Conservation (phyloP, 1,140 invertebrate genomes). For the Drosophila equinoxialis region DNA sequence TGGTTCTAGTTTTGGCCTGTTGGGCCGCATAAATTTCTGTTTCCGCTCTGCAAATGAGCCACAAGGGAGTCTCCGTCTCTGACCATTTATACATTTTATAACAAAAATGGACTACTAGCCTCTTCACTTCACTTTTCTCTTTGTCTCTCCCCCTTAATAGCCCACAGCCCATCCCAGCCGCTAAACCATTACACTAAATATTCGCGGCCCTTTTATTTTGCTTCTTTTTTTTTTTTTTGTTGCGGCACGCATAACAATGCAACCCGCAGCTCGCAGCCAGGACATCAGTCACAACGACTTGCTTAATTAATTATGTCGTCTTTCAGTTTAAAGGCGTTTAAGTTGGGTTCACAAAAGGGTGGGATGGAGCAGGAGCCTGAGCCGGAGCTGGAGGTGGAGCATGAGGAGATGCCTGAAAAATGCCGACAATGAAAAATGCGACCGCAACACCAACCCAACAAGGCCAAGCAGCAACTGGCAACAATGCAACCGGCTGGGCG, state of each 20-base stretch:
- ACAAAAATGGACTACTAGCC: background rate
- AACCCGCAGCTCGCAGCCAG: conserved; percentile 36
- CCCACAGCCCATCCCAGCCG: too few relatives aligned
- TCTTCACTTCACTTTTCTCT: background rate
- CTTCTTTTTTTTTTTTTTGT: background rate
- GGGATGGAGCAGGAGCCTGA: background rate
- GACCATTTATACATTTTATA: conserved; percentile 40
- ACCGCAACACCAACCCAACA: conserved; percentile 57
- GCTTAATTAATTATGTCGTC: conserved; percentile 81
- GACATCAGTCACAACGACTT: conserved; percentile 74
- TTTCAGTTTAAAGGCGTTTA: conserved; percentile 80
- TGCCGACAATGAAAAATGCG: conserved; percentile 81
- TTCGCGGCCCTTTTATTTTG: conserved; percentile 59
- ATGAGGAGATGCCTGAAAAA: conserved; percentile 61
- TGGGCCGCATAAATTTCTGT: conserved; percentile 72
- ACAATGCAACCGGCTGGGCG: conserved; percentile 70
- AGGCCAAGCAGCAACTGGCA: conserved; percentile 45
- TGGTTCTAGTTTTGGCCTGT: conserved; percentile 55
- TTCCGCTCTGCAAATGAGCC: conserved; percentile 73
- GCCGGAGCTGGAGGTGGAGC: background rate
- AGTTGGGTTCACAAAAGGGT: conserved; percentile 37
- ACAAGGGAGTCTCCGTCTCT: conserved; percentile 51
- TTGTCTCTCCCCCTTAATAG: background rate
- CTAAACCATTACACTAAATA: conserved; percentile 55
- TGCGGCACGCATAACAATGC: conserved; percentile 74